Conservation (phyloP, 23 tunicate genomes). For the Styela clava region DNA sequence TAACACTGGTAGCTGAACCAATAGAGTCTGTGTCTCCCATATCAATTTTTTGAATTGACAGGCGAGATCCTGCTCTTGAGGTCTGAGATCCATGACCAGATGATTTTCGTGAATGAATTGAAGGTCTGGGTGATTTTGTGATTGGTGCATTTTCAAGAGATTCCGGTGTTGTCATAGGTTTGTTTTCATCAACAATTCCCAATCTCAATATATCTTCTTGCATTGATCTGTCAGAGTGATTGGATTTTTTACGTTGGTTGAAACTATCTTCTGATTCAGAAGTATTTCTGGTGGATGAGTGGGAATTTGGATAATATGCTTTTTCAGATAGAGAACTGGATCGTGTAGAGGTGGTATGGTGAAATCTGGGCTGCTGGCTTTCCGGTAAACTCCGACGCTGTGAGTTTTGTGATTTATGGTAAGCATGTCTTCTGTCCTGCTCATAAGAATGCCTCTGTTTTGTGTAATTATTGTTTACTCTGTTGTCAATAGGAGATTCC, state of each 20-base stretch:
- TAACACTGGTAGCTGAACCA: slow-evolving; percentile 26
- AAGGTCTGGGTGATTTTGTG: background rate
- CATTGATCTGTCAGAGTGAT: background rate
- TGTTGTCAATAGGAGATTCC: background rate
- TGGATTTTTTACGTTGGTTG: background rate
- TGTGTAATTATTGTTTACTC: background rate
- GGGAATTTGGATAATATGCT: background rate
- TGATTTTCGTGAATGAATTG: background rate
- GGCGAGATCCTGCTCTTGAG: background rate
- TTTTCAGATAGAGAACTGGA: background rate
- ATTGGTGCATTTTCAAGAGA: background rate
- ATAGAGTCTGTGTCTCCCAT: slow-evolving; percentile 21
- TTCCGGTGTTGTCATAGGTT: background rate
- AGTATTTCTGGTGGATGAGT: background rate
- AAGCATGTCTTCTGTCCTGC: background rate
- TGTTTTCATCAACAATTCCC: background rate
- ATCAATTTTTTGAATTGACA: background rate
- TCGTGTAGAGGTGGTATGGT: background rate
- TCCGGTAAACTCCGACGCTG: background rate
- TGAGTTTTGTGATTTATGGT: background rate
- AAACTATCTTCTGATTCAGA: background rate
- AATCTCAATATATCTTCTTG: background rate
- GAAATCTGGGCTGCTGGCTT: background rate
- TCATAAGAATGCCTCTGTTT: background rate
- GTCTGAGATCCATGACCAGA: slow-evolving; percentile 1